Evolutionary conservation across 2,797 vertebrate genomes (phyloP).

Genomic region (Austrolebias charrua): DNA sequence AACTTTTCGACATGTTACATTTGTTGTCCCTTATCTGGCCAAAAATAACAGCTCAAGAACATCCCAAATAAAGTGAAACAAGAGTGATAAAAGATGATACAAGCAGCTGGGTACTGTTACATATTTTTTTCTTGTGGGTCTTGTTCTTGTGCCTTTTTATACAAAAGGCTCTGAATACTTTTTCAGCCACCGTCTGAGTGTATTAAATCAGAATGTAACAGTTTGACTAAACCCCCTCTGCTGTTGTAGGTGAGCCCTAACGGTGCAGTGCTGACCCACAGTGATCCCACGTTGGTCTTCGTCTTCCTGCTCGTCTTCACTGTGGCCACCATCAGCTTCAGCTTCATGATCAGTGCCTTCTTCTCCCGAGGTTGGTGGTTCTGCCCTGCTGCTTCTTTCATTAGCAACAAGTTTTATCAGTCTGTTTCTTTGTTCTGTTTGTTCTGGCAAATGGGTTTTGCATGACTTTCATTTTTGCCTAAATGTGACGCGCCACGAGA

Average conservation of each 20-base stretch:
- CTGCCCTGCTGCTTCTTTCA: background rate
- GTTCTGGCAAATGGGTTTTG: background rate
- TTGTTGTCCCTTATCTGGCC: background rate
- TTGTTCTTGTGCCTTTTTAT: background rate
- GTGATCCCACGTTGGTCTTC: slow-evolving; percentile 91
- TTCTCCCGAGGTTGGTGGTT: slow-evolving; percentile 85
- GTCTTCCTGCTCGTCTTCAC: slow-evolving; percentile 87
- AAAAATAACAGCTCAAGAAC: background rate
- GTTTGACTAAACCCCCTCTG: background rate
- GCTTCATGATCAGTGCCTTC: slow-evolving; percentile 98
- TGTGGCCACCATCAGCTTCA: slow-evolving; percentile 92
- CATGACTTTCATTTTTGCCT: background rate
- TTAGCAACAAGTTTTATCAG: too few species aligned
- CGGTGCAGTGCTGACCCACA: slow-evolving; percentile 88
- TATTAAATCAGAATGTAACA: background rate
- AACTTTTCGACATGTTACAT: background rate
- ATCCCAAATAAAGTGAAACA: background rate
- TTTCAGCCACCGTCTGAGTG: background rate
- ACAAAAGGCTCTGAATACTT: background rate
- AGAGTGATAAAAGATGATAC: background rate
- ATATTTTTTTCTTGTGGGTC: background rate
- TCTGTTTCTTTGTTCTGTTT: background rate
- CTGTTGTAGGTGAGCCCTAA: slow-evolving; percentile 85
- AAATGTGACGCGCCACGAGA: too few species aligned
- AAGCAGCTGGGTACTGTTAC: background rate